Base-by-base conservation (phyloP, 2,888 invertebrate species). In the Tridacna crocea region DNA sequence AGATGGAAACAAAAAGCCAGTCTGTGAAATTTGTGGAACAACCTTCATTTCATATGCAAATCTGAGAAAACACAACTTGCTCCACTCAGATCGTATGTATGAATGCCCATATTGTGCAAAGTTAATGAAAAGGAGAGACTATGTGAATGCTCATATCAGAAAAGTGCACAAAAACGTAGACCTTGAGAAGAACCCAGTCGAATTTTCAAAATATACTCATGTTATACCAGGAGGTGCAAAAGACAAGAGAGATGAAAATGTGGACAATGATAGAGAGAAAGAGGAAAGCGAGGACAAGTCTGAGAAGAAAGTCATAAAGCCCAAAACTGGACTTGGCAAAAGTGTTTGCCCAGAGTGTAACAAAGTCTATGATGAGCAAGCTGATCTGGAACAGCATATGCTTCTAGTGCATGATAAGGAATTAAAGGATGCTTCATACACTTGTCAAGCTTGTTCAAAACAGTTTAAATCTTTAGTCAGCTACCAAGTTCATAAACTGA, bases 71-170 rank as follows among this genome's bases (percentile, higher is more conserved):
- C 84, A 84, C 66, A 79, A 61, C 47, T 61, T 84, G 17, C 70
- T 84, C 26, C 84, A 84, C 75, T 73, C 81, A 15, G 72, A 81
- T 46, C 70, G 79, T 36, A 77, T 81, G 77, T 84, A 84, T 75
- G 84, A 84, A 47, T 84, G 84, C 74, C 84, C 84, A 17, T 81
- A 79, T 70, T 84, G 84, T 79, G 84, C 81, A 58, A 81, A 79
- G 70, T 27, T 84, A 19, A 81, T 84, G 81, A 81, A 81, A 27
- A 79, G 84, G 27, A 81, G 76, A 65, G 84, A 84, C 72, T 84
- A 84, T 60, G 79, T 84, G 6, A 74, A 73, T 26, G 76, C 73
- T 15, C 84, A 84, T 77, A 72, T 84, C 0, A 60, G 79, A 72
- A 81, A 81, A 70, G 73, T 73, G n/a, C 84, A 84, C 63, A 81